Base-by-base conservation (phyloP, 1,140 invertebrate genomes). In the Acromyrmex charruanus region DNA sequence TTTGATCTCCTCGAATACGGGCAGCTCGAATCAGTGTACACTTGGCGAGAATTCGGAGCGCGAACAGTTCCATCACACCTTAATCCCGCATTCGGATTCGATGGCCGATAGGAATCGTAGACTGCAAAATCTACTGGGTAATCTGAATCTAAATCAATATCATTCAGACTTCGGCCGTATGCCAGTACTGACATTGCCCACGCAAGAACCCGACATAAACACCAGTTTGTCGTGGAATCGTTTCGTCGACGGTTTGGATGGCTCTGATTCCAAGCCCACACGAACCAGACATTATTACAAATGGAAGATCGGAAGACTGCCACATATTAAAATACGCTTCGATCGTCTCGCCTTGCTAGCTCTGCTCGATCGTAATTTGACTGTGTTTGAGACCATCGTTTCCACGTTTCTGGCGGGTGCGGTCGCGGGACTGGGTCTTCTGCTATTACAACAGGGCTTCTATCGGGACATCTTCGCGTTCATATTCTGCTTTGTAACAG, bases 401-500 rank as follows among this genome's bases (percentile, higher is more conserved):
- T 98, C 98, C 6, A 97, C 99, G 68, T 88, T 98, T 9, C 95
- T 99, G 63, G 98, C 98, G 0, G 96, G 98, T n/a, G 92, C 97
- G 59, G 99, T 99, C 0, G 97, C 98, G 0, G 96, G 98, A 63
- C 95, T 99, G 59, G 99, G 99, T 0, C 97, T 98, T 0, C 94
- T 98, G 59, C 96, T 99, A 18, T 96, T 99, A 1, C 97, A 98
- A 90, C 96, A 97, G 53, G 97, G 97, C 44, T 98, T 99, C 93
- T 99, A 99, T 95, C 97, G 97, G 90, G 99, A 99, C 94, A 96
- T 99, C 55, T 98, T 97, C 90, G 98, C 99, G 6, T 98, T 99
- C 95, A 96, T 99, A 86, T 99, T 99, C 94, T 99, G 99, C 95
- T 98, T 99, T 90, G 98, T 99, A 31, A 99, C 99, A 65, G 99